phyloP scores from a whole-genome alignment of 2,113 vertebrate species.

The Cryptotis parvus region DNA sequence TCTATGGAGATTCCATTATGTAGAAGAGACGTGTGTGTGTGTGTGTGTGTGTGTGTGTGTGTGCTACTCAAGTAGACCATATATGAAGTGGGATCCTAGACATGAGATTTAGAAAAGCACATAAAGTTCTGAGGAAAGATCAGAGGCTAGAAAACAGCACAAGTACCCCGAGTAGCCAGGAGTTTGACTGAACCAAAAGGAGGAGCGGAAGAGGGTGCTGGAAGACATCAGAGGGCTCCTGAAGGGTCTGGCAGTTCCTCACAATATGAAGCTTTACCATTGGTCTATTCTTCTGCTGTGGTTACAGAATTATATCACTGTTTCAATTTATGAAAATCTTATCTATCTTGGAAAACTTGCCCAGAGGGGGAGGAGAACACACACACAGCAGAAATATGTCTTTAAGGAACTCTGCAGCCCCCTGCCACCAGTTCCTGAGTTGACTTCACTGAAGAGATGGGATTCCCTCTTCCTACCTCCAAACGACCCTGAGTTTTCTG shows the following conservation, averaged over 20 bases:
- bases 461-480: neutral
- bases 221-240: neutral
- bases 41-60: neutral
- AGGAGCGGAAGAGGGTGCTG: neutral
- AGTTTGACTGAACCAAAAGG: neutral
- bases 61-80: neutral
- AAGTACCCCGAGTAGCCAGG: neutral
- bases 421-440: neutral
- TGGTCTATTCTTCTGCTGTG: neutral
- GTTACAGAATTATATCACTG: neutral
- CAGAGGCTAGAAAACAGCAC: neutral
- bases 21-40: neutral
- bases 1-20: neutral
- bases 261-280: neutral
- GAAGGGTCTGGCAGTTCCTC: neutral
- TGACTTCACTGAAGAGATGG: neutral
- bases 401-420: neutral
- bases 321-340: slow-evolving; percentile 9
- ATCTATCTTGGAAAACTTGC: neutral
- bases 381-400: neutral
- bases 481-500: too few relatives aligned
- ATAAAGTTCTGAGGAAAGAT: neutral
- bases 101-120: neutral
- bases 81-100: neutral
- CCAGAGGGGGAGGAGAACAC: neutral